Conservation (phyloP, 2,888 invertebrate genomes). For the Heliconius erato region DNA sequence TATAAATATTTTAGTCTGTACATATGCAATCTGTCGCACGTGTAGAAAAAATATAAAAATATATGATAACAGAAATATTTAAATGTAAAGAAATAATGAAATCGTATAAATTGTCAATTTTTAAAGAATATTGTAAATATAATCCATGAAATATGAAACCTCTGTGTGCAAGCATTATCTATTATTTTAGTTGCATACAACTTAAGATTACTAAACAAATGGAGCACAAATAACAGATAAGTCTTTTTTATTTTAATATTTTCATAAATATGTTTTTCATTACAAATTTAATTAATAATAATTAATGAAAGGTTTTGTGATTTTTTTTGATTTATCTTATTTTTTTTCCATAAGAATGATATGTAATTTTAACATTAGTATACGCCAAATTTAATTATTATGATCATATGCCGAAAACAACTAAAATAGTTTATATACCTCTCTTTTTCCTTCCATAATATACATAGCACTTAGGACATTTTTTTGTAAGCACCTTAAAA, state of each 20-base stretch:
- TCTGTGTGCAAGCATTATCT: no score
- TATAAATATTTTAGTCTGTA: background rate
- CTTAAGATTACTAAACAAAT: no score
- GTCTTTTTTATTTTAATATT: no score
- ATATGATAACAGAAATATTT: background rate
- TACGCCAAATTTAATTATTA: background rate
- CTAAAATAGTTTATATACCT: background rate
- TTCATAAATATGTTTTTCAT: no score
- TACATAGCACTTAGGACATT: background rate
- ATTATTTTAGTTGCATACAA: no score
- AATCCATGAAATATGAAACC: no score
- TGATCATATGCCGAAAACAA: background rate
- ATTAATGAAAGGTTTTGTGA: no score
- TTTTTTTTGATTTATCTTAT: no score
- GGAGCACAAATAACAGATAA: no score
- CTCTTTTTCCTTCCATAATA: background rate
- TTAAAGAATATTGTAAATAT: background rate
- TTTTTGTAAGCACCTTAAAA: background rate
- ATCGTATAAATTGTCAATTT: constrained; percentile 13
- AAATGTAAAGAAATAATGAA: background rate
- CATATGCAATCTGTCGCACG: background rate
- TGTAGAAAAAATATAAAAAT: constrained; percentile 1
- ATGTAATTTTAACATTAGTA: background rate
- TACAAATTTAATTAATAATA: no score
- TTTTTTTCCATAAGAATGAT: no score